These are phyloP conservation scores for Marmota monax DNA, from an alignment of 2,113 vertebrate genomes.

Conservation along the genomic window DNA sequence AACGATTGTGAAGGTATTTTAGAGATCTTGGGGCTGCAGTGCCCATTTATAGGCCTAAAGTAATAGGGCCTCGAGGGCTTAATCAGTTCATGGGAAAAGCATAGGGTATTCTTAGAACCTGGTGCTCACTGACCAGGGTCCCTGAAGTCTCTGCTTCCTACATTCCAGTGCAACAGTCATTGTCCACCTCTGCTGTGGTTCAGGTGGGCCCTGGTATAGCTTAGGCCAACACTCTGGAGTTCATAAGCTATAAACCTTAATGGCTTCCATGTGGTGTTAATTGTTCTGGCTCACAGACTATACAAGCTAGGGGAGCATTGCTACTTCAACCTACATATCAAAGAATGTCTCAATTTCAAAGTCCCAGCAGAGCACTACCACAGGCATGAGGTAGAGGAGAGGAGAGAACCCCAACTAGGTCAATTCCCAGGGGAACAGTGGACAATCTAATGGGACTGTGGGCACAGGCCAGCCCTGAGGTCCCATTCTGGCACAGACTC, in stretches of 20 bases:
- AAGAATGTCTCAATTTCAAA: not conserved
- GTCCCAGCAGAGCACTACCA: not conserved
- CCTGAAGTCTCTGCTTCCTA: not conserved
- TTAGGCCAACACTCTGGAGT: not conserved
- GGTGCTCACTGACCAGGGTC: no score
- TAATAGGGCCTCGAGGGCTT: not conserved
- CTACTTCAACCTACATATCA: not conserved
- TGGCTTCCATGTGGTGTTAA: not conserved
- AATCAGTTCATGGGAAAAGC: not conserved
- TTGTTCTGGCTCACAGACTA: not conserved
- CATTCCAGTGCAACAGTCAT: not conserved
- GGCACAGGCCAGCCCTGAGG: not conserved
- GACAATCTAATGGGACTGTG: not conserved
- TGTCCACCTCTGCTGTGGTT: not conserved
- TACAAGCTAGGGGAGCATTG: not conserved
- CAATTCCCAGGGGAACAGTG: not conserved
- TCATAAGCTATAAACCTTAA: not conserved
- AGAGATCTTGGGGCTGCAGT: not conserved
- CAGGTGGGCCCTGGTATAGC: not conserved
- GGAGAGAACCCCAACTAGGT: not conserved
- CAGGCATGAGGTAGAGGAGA: not conserved
- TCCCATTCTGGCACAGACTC: not conserved
- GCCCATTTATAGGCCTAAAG: not conserved
- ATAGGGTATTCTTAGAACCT: no score
- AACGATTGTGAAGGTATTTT: not conserved